phyloP scores from a whole-genome alignment of 2,113 vertebrate species.

The Salvelinus alpinus region DNA sequence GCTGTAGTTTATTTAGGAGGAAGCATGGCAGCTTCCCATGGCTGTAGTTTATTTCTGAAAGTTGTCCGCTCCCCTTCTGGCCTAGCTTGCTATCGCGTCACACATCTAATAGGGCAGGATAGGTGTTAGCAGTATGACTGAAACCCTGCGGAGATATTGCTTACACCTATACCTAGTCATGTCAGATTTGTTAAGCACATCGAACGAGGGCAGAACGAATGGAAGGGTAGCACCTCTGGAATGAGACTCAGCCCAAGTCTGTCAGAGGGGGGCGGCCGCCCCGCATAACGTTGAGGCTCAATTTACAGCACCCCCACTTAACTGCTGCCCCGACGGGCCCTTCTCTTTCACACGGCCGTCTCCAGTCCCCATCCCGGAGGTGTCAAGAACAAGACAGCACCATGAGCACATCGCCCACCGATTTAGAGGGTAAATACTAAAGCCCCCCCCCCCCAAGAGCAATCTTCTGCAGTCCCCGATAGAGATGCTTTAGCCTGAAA shows the following conservation, averaged over 20 bases:
- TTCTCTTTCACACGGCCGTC: slow-evolving; percentile 2
- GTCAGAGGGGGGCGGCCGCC: background rate
- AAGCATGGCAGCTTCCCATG: no score
- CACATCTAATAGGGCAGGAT: background rate
- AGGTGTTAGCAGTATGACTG: background rate
- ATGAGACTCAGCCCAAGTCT: background rate
- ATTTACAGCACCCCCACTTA: background rate
- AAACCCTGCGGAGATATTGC: background rate
- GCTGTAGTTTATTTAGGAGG: no score
- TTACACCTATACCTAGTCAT: background rate
- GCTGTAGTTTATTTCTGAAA: background rate
- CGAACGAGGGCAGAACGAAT: background rate
- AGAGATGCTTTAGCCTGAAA: background rate
- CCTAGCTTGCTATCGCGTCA: background rate
- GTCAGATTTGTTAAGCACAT: background rate
- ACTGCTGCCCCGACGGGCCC: background rate
- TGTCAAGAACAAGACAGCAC: background rate
- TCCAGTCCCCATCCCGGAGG: background rate
- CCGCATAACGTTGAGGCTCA: background rate
- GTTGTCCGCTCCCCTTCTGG: background rate
- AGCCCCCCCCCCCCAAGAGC: background rate
- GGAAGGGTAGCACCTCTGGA: background rate
- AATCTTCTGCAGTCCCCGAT: background rate
- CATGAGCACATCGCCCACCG: background rate
- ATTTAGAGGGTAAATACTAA: background rate